These are phyloP conservation scores for Pseudococcus viburni DNA, from an alignment of 2,888 invertebrate species.

Conservation along the genomic window DNA sequence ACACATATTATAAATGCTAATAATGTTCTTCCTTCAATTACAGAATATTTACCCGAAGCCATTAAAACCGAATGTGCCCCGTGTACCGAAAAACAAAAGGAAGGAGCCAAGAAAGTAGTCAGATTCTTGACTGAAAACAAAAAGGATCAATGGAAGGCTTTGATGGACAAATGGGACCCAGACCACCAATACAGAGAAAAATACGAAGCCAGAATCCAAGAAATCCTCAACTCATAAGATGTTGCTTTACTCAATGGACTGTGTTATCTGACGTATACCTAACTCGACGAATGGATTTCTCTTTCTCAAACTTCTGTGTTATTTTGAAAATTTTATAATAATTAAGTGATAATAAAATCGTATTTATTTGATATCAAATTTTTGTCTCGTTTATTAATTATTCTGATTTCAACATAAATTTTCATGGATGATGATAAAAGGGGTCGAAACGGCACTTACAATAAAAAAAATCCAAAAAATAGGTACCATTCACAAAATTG, in stretches of 20 bases:
- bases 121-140: conserved; percentile 79
- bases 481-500: too few species aligned
- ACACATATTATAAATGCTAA: not conserved
- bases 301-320: conserved; percentile 31
- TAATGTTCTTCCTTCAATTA: conserved; percentile 69
- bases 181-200: conserved; percentile 77
- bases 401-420: not conserved
- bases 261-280: conserved; percentile 32
- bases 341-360: conserved; percentile 41
- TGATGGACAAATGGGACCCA: conserved; percentile 81
- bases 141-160: conserved; percentile 77
- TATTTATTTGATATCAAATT: conserved; percentile 47
- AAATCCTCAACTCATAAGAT: conserved; percentile 35
- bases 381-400: not conserved
- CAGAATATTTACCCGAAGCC: conserved; percentile 81
- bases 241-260: not conserved
- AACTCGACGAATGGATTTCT: conserved; percentile 2
- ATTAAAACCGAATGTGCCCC: conserved; percentile 78
- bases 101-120: conserved; percentile 78
- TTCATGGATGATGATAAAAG: too few species aligned
- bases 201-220: conserved; percentile 76
- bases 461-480: too few species aligned
- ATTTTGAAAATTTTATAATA: conserved; percentile 20
- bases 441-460: too few species aligned
- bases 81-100: conserved; percentile 79